Percentiles rank a stretch among this genome's conserved stretches.
Evolutionary conservation across 2,888 invertebrate species (phyloP).

Genomic region (Axea sp.): DNA sequence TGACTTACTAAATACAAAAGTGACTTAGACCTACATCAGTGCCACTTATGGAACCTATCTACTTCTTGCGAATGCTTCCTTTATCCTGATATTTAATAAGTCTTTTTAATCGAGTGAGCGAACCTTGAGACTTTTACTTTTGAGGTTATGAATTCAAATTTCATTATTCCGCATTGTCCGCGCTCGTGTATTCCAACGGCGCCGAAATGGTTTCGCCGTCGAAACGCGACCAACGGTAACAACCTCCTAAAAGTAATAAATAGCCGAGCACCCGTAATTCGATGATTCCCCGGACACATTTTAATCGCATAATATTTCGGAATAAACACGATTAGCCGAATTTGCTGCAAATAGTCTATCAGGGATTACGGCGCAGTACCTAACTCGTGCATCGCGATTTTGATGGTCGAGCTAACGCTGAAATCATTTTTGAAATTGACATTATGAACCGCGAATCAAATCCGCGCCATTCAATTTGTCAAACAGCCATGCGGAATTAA

Average conservation of each 20-base stretch:
- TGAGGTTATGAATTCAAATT: slow-evolving; percentile 29
- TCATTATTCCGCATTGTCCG: slow-evolving; percentile 22
- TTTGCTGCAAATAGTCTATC: slow-evolving; percentile 48
- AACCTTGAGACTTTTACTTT: too few relatives aligned
- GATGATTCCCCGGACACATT: slow-evolving; percentile 40
- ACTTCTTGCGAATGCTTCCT: too few relatives aligned
- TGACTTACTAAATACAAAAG: too few relatives aligned
- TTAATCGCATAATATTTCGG: slow-evolving; percentile 59
- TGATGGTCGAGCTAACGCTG: slow-evolving; percentile 30
- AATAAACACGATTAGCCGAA: slow-evolving; percentile 53
- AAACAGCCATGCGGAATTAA: slow-evolving; percentile 36
- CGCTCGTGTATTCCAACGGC: slow-evolving; percentile 11
- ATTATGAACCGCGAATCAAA: slow-evolving; percentile 40
- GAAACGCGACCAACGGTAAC: slow-evolving; percentile 19
- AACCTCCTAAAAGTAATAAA: slow-evolving; percentile 44
- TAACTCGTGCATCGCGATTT: slow-evolving; percentile 41
- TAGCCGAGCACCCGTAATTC: slow-evolving; percentile 26
- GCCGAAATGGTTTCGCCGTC: slow-evolving; percentile 16
- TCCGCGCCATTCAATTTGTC: slow-evolving; percentile 51
- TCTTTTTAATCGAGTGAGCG: too few relatives aligned
- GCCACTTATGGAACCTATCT: too few relatives aligned
- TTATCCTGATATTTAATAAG: too few relatives aligned
- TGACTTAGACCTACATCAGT: too few relatives aligned
- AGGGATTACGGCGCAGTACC: slow-evolving; percentile 54
- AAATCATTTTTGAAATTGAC: slow-evolving; percentile 48